Evolutionary conservation across 1,140 invertebrate genomes (phyloP), one percentile per base, ranked within the genome.

Genomic region (Pemphigus obesinymphae): DNA sequence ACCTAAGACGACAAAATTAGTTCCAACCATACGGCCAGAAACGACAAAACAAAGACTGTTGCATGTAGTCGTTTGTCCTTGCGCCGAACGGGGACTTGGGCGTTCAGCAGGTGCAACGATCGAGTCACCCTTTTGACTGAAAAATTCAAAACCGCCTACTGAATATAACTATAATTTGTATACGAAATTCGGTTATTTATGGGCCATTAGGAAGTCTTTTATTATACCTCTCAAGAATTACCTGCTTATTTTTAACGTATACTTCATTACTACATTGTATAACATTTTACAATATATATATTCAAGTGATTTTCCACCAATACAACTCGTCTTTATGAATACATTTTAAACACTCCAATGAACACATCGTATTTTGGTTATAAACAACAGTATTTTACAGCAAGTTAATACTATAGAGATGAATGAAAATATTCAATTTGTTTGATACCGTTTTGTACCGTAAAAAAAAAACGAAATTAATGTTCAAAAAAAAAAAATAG

Each of bases 81-180:
- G 68, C 23, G 15, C 6, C 31, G 13, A 23, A 43, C 7, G 53
- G 34, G 37, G 53, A 55, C 50, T 34, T 17, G 26, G 20, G 17
- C 75, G 50, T 76, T 55, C 8, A 78, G 53, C 75, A 78, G 75
- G 75, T 78, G 75, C n/a, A 26, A 5, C 11, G 20, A 70, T 45
- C 40, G 31, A 53, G 72, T 55, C 50, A 61, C 53, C 75, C 50
- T 78, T 34, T 75, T 34, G 17, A 75, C 72, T 34, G 15, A 70
- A 70, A 45, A 40, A 43, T 13, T 26, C 23, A 78, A 61, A 78
- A 58, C 75, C 48, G 23, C 48, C 75, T 40, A 78, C 75, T 43
- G 17, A 53, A 58, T 34, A 37, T 26, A 17, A 26, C 40, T 37
- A 55, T 78, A 58, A 78, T 78, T 61, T 58, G 53, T 78, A 5